Conservation (phyloP, 2,797 vertebrate species). For the Sebastes baramenuke region DNA sequence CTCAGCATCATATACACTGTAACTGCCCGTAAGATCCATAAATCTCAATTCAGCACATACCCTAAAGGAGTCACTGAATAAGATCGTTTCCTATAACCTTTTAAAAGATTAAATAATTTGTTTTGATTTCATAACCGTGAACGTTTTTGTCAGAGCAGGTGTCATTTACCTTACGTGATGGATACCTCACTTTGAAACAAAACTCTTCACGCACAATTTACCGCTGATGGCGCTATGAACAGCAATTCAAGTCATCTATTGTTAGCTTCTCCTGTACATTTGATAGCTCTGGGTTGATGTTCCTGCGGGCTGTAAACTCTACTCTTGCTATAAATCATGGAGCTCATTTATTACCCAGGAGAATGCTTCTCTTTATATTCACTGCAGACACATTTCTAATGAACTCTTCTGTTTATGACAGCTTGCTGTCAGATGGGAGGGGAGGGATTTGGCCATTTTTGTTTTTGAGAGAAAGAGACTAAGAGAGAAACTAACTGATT, state of each 20-base stretch:
- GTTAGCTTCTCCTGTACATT: constrained; percentile 28
- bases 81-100: constrained; percentile 5
- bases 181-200: constrained; percentile 23
- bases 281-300: constrained; percentile 34
- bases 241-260: constrained; percentile 4
- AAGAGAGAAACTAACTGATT: not conserved
- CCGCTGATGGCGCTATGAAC: not conserved
- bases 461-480: not conserved
- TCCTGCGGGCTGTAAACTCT: constrained; percentile 33
- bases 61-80: not conserved
- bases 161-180: constrained; percentile 28
- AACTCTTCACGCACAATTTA: constrained; percentile 3
- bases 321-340: constrained; percentile 42
- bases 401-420: constrained; percentile 46
- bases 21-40: constrained; percentile 25
- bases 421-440: not conserved
- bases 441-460: constrained; percentile 1
- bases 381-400: constrained; percentile 44
- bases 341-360: constrained; percentile 46
- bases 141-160: constrained; percentile 14
- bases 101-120: constrained; percentile 13
- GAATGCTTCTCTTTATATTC: constrained; percentile 37
- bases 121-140: constrained; percentile 3
- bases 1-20: constrained; percentile 36
- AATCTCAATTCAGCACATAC: constrained; percentile 7